Evolutionary conservation across 2,113 vertebrate genomes (phyloP).

Genomic region (Nanorana parkeri): DNA sequence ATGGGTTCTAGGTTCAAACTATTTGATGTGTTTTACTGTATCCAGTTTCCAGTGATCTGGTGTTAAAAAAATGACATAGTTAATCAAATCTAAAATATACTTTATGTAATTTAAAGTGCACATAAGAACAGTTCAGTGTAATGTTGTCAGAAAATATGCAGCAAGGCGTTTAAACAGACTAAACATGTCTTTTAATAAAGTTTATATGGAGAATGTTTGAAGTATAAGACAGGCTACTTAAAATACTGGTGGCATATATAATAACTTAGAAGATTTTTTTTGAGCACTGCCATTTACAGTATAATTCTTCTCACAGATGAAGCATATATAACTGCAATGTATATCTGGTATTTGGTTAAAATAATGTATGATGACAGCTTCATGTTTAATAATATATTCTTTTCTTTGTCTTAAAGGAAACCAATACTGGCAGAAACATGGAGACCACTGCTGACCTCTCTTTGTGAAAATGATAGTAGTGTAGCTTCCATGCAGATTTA

Average conservation of each 20-base stretch:
- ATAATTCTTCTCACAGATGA: too few relatives aligned
- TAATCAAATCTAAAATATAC: slow-evolving; percentile 33
- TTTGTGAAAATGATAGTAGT: too few relatives aligned
- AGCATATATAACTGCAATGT: too few relatives aligned
- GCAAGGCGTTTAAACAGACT: slow-evolving; percentile 4
- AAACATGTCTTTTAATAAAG: slow-evolving; percentile 41
- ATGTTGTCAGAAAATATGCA: slow-evolving; percentile 2
- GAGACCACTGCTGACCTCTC: too few relatives aligned
- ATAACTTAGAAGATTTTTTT: neutral
- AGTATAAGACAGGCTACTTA: neutral
- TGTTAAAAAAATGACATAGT: slow-evolving; percentile 25
- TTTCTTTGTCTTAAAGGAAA: too few relatives aligned
- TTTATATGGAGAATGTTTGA: neutral
- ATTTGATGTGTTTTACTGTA: slow-evolving; percentile 10
- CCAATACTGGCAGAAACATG: too few relatives aligned
- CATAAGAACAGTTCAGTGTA: neutral
- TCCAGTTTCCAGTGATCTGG: slow-evolving; percentile 1
- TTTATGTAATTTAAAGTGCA: slow-evolving; percentile 25
- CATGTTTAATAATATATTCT: too few relatives aligned
- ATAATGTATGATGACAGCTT: too few relatives aligned
- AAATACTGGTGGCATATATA: neutral
- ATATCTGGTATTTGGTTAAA: too few relatives aligned
- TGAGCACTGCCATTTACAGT: neutral
- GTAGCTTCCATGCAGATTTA: too few relatives aligned
- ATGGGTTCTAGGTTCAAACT: slow-evolving; percentile 13